Evolutionary conservation across 2,113 vertebrate species (phyloP), one percentile per base, ranked within the genome.

Genomic region (Cariama cristata): DNA sequence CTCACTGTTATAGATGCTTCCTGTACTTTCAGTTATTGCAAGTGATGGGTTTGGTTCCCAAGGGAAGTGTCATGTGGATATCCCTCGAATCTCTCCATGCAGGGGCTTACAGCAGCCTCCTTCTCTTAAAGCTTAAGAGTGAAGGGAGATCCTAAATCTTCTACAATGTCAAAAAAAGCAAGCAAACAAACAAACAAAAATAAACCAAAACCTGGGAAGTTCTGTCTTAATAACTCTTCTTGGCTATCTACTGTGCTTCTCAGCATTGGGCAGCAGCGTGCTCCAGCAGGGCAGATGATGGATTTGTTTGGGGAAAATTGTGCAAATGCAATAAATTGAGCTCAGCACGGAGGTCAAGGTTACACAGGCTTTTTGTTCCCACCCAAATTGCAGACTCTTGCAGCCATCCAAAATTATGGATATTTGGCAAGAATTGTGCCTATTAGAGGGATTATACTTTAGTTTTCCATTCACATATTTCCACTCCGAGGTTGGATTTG

Each of bases 221-320:
- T 84, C 80, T 59, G 4, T 62, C 44, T 73, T 80, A 86, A 38
- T 93, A 73, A 79, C 40, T 93, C 52, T 53, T 91, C 69, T 90
- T 95, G 73, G 44, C 71, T 73, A n/a, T 52, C n/a, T 27, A 26
- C 9, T 81, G 30, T 75, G 66, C 74, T 85, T 75, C 86, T 88
- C 45, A 69, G 58, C 67, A 33, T n/a, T 55, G 47, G 66, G 45
- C 72, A 81, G 66, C 79, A 83, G 19, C 21, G 23, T 67, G 62
- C 77, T 89, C 53, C 63, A 80, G 45, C 77, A 68, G 84, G 32
- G 73, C 58, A 35, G 22, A 58, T 93, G 86, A 93, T 89, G 60
- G 77, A 95, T 96, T 95, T 93, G 83, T 85, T 91, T 58, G 58
- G 38, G 49, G 28, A 83, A 90, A 82, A 62, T 64, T 45, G 42